Conservation (phyloP, 2,888 invertebrate genomes). For the Kryphioiulus occultus region DNA sequence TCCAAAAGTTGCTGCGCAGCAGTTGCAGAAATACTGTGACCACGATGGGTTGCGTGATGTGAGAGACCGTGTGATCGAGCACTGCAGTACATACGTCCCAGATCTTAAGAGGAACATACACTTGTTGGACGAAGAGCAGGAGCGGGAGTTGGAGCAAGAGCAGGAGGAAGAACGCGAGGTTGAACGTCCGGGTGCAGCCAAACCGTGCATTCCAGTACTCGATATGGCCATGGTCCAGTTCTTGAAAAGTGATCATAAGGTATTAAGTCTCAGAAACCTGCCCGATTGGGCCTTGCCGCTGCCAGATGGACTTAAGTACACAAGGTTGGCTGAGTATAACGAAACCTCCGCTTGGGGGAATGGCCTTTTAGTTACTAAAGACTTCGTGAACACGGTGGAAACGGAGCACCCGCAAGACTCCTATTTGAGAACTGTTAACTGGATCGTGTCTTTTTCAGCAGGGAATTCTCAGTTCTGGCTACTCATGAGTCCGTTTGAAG, state of each 20-base stretch:
- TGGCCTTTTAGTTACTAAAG: not conserved
- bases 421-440: not conserved
- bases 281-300: not conserved
- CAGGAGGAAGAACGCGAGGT: conserved; percentile 22
- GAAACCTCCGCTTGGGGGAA: not conserved
- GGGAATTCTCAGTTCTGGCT: not conserved
- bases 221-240: not conserved
- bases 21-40: not conserved
- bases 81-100: not conserved
- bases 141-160: conserved; percentile 23
- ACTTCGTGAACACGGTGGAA: not conserved
- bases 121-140: conserved; percentile 37
- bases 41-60: not conserved
- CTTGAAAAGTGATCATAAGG: not conserved
- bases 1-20: not conserved
- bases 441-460: not conserved
- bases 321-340: not conserved
- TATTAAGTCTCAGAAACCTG: not conserved
- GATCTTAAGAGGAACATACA: not conserved
- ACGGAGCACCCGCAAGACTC: not conserved
- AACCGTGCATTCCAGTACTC: not conserved
- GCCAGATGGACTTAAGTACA: not conserved
- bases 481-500: not conserved
- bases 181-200: not conserved
- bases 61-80: not conserved